A percentile compares a stretch with the other conserved stretches of the same genome.
phyloP scores from a whole-genome alignment of 1,140 invertebrate species.

The Micrasema longulum region DNA sequence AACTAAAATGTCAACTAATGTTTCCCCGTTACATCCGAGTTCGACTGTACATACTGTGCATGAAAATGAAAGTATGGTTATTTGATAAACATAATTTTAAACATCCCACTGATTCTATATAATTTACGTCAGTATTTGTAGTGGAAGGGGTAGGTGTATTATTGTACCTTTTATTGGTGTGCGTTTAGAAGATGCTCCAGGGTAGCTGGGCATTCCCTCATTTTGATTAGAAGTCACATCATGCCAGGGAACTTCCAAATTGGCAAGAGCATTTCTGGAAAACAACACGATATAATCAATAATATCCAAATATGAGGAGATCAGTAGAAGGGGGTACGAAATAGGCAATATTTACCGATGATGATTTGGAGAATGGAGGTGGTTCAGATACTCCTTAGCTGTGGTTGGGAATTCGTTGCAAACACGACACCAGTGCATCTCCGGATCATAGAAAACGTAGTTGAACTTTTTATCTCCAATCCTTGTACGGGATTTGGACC shows the following conservation, averaged over 20 bases:
- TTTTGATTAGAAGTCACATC: conserved; percentile 66
- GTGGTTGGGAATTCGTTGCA: conserved; percentile 88
- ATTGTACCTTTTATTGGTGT: conserved; percentile 81
- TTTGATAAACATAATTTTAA: no score
- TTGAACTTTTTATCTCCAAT: conserved; percentile 71
- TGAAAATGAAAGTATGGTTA: no score
- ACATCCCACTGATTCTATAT: no score
- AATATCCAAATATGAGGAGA: no score
- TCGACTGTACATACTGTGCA: no score
- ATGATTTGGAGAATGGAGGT: conserved; percentile 83
- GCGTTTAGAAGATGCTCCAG: conserved; percentile 78
- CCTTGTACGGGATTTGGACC: conserved; percentile 34
- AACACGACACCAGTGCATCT: conserved; percentile 88
- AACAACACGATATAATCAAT: no score
- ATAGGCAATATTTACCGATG: conserved; percentile 65
- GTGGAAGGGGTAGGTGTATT: no score
- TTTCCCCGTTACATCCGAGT: no score
- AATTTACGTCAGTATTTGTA: no score
- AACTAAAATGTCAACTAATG: no score
- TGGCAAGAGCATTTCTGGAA: conserved; percentile 71
- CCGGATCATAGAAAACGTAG: conserved; percentile 87
- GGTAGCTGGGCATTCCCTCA: conserved; percentile 74
- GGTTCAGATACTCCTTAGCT: conserved; percentile 85
- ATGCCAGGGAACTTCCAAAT: conserved; percentile 84
- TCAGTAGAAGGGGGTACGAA: background rate